Conservation (phyloP, 2,797 vertebrate genomes). For the Neoniphon sammara region DNA sequence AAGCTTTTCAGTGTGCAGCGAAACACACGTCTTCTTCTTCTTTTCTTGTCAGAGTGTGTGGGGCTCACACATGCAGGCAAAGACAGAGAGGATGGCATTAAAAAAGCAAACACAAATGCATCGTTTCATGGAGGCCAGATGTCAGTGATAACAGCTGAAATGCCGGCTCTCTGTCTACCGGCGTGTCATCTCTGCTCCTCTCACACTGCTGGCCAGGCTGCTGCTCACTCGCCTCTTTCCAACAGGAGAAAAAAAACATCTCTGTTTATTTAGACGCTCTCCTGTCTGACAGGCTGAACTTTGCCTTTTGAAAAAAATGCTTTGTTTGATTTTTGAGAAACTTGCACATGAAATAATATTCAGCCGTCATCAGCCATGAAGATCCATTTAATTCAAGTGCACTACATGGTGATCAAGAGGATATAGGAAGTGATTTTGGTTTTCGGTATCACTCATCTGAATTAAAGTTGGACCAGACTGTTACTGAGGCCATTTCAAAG, state of each 20-base stretch:
- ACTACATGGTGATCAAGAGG: neutral
- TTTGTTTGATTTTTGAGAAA: conserved; percentile 11
- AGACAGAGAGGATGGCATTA: conserved; percentile 32
- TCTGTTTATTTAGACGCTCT: neutral
- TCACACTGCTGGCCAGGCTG: conserved; percentile 22
- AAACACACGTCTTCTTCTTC: neutral
- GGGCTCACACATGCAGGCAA: conserved; percentile 6
- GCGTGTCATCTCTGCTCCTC: conserved; percentile 9
- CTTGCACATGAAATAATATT: neutral
- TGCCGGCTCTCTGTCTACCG: conserved; percentile 20
- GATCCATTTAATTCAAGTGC: conserved; percentile 6
- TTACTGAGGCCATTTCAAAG: too few relatives aligned
- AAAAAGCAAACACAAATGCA: conserved; percentile 31
- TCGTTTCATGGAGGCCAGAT: conserved; percentile 38
- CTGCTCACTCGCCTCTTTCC: conserved; percentile 18
- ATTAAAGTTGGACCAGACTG: neutral
- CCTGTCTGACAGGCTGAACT: neutral
- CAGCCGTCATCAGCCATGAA: neutral
- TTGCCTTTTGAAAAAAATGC: conserved; percentile 1
- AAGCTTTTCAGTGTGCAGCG: neutral
- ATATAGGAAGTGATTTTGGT: neutral
- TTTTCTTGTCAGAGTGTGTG: conserved; percentile 16
- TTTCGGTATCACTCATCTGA: neutral
- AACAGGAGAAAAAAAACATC: neutral
- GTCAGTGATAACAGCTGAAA: conserved; percentile 48